Conservation (phyloP, 2,797 vertebrate species). For the Pristis pectinata region DNA sequence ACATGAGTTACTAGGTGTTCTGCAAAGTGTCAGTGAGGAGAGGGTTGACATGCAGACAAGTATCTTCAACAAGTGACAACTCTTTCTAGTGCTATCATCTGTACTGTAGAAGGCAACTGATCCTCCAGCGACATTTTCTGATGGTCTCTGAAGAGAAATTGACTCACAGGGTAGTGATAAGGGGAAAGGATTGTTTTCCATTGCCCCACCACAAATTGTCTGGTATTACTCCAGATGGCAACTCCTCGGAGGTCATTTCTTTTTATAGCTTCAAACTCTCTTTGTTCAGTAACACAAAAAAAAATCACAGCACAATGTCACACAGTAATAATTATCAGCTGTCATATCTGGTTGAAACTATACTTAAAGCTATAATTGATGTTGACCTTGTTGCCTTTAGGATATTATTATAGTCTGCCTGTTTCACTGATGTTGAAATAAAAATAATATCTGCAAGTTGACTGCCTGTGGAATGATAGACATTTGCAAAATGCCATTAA, state of each 20-base stretch:
- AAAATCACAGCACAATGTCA: not conserved
- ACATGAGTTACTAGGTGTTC: not conserved
- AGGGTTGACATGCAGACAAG: not conserved
- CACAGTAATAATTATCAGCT: not conserved
- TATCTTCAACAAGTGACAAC: not conserved
- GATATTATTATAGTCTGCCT: not conserved
- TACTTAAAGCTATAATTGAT: not conserved
- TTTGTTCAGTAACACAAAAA: not conserved
- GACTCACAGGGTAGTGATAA: not conserved
- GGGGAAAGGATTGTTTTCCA: not conserved
- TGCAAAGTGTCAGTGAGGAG: not conserved
- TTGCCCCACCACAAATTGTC: not conserved
- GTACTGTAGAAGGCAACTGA: too few relatives aligned
- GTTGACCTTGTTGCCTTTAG: not conserved
- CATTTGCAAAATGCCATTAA: not conserved
- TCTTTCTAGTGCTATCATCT: not conserved
- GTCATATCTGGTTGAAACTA: constrained; percentile 9
- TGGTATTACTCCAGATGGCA: not conserved
- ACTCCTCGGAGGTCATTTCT: not conserved
- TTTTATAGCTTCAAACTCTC: not conserved
- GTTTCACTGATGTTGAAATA: not conserved
- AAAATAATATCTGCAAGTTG: not conserved
- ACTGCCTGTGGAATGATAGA: not conserved
- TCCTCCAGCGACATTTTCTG: not conserved
- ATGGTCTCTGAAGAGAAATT: not conserved